Conservation (phyloP, 2,888 invertebrate genomes). For the Xiphydria camelus region DNA sequence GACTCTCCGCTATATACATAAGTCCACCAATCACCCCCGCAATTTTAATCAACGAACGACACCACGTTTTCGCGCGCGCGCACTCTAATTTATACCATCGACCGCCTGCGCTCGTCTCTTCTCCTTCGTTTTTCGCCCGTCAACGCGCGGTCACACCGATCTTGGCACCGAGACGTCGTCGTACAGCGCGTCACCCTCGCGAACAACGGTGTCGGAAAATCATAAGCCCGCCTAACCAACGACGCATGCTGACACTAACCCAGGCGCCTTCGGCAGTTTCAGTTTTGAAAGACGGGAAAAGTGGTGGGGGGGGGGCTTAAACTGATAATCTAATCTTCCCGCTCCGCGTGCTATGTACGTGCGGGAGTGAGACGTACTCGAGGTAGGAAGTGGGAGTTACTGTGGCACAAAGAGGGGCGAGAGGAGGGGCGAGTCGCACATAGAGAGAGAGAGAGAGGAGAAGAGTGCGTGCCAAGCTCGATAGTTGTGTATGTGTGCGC, state of each 20-base stretch:
- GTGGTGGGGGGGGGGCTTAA: constrained; percentile 26
- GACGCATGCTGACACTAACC: constrained; percentile 35
- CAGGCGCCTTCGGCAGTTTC: constrained; percentile 41
- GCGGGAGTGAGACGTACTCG: constrained; percentile 3
- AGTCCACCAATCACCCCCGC: neutral
- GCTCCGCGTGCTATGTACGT: constrained; percentile 12
- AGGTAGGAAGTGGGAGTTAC: too few relatives aligned
- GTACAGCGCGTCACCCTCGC: too few relatives aligned
- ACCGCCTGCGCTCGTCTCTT: too few relatives aligned
- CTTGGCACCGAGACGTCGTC: too few relatives aligned
- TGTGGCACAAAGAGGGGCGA: too few relatives aligned
- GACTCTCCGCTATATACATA: neutral
- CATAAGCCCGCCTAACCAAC: constrained; percentile 10
- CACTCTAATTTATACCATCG: too few relatives aligned
- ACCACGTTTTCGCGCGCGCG: too few relatives aligned
- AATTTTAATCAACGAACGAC: too few relatives aligned
- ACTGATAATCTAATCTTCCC: constrained; percentile 43
- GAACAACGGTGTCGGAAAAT: constrained; percentile 2
- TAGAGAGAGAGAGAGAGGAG: constrained; percentile 2
- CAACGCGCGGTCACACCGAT: too few relatives aligned
- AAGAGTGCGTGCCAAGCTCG: neutral
- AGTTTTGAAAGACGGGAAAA: constrained; percentile 44
- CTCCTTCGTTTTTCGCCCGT: too few relatives aligned
- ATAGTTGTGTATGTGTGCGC: neutral
- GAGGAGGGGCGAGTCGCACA: neutral